Percentiles rank a stretch among this genome's conserved stretches.
These are phyloP conservation scores for Hipposideros larvatus DNA, from an alignment of 2,797 vertebrate genomes.

Conservation along the genomic window DNA sequence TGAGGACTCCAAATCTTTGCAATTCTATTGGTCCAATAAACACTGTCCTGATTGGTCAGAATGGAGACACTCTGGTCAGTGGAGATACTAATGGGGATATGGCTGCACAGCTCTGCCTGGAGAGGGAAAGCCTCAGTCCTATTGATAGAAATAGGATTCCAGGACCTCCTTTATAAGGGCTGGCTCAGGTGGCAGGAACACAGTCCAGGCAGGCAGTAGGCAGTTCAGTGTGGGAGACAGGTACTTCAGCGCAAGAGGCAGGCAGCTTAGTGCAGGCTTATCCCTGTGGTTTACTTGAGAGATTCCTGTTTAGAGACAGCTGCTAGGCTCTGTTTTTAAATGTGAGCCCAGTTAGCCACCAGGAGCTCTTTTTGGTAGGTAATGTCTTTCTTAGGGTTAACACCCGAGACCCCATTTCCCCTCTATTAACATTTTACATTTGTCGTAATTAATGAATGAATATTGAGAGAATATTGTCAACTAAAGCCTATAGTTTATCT, in stretches of 20 bases:
- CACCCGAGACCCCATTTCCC: neutral
- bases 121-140: neutral
- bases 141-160: neutral
- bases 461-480: neutral
- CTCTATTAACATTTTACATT: neutral
- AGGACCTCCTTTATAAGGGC: neutral
- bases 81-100: neutral
- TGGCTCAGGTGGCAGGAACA: neutral
- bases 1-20: neutral
- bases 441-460: neutral
- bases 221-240: neutral
- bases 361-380: neutral
- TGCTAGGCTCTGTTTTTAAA: neutral
- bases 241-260: neutral
- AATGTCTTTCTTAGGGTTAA: neutral
- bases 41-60: neutral
- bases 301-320: neutral
- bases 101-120: too few relatives aligned
- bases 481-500: neutral
- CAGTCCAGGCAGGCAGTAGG: neutral
- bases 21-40: neutral
- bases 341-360: neutral
- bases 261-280: neutral
- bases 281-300: neutral
- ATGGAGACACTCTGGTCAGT: neutral